These are phyloP conservation scores for Holotrichia oblita DNA, from an alignment of 1,140 invertebrate genomes.

Conservation along the genomic window DNA sequence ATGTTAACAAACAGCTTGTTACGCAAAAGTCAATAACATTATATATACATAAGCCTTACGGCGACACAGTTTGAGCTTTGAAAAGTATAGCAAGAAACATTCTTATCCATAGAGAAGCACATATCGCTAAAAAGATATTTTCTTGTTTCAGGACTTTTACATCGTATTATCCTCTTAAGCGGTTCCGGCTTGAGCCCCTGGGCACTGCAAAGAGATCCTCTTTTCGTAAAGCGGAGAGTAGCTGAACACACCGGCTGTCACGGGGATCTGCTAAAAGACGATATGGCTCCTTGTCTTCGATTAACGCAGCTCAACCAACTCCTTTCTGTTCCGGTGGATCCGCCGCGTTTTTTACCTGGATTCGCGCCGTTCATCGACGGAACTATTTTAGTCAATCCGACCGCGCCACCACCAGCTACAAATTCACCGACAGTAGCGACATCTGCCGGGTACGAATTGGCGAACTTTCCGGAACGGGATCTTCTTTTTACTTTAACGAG, in stretches of 20 bases:
- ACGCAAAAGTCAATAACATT: no score
- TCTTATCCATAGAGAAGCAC: not conserved
- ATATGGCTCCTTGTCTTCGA: slow-evolving; percentile 84
- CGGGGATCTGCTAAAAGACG: slow-evolving; percentile 78
- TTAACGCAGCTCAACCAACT: slow-evolving; percentile 76
- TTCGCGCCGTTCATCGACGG: slow-evolving; percentile 92
- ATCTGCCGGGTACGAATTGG: slow-evolving; percentile 77
- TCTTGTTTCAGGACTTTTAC: slow-evolving; percentile 80
- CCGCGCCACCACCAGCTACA: slow-evolving; percentile 51
- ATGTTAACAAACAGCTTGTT: no score
- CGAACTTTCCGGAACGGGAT: slow-evolving; percentile 84
- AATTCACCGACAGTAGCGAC: slow-evolving; percentile 62
- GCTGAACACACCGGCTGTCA: slow-evolving; percentile 82
- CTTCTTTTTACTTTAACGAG: slow-evolving; percentile 78
- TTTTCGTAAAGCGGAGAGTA: slow-evolving; percentile 80
- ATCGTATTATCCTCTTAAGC: slow-evolving; percentile 90
- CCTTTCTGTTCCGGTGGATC: slow-evolving; percentile 73
- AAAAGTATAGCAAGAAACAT: no score
- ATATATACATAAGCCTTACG: no score
- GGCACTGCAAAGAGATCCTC: slow-evolving; percentile 90
- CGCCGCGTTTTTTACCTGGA: slow-evolving; percentile 83
- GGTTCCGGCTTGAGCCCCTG: slow-evolving; percentile 95
- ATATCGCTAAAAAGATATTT: slow-evolving; percentile 30
- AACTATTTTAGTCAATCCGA: slow-evolving; percentile 74
- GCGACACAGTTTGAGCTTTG: no score